phyloP scores from a whole-genome alignment of 2,113 vertebrate species.

The Stercorarius parasiticus region DNA sequence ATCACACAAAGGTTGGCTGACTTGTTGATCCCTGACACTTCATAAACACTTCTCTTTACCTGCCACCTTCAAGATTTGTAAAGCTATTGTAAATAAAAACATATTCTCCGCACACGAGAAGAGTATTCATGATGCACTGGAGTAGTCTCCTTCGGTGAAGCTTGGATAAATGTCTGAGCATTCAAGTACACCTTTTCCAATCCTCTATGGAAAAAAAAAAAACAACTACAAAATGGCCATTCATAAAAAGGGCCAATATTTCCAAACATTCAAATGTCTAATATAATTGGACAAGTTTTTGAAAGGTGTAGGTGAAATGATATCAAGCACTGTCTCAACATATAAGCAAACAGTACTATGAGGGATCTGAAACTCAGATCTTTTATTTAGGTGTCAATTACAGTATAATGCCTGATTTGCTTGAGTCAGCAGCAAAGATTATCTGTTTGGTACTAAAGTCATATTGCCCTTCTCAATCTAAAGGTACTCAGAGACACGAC shows the following conservation, averaged over 20 bases:
- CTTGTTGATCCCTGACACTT: background rate
- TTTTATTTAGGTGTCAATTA: background rate
- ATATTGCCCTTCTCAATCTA: background rate
- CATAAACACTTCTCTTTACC: background rate
- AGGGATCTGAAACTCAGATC: background rate
- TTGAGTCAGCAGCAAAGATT: background rate
- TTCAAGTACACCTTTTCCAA: background rate
- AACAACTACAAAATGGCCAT: background rate
- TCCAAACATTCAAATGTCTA: background rate
- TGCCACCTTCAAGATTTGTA: background rate
- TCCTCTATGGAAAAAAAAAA: background rate
- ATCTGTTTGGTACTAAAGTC: background rate
- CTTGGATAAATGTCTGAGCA: background rate
- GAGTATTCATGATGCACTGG: background rate
- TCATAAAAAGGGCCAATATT: background rate
- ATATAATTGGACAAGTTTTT: background rate
- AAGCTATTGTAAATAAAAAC: background rate
- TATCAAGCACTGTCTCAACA: background rate
- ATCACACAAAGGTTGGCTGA: background rate
- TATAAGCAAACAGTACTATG: background rate
- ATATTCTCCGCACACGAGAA: background rate
- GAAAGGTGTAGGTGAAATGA: background rate
- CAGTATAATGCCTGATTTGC: background rate
- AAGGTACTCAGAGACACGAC: background rate
- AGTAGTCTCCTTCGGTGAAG: background rate